These are phyloP conservation scores for Chironomus striatipennis DNA, from an alignment of 1,140 invertebrate species.

Conservation along the genomic window DNA sequence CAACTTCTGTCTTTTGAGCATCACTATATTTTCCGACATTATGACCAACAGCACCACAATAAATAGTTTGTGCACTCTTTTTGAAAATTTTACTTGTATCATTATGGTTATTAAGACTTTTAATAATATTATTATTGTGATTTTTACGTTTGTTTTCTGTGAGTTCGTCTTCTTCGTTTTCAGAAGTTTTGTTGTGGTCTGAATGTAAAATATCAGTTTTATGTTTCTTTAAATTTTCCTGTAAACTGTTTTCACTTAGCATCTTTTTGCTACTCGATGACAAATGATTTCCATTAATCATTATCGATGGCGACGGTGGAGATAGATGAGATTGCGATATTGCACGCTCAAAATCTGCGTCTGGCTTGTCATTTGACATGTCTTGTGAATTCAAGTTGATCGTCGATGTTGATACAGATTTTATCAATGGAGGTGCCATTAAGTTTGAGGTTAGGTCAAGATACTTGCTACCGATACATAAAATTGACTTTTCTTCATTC, in stretches of 20 bases:
- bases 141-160: neutral
- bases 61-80: neutral
- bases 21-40: conserved; percentile 4
- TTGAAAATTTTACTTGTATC: neutral
- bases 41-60: conserved; percentile 19
- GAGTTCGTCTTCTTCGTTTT: neutral
- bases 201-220: neutral
- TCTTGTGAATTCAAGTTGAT: neutral
- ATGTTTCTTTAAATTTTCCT: neutral
- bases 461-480: conserved; percentile 1
- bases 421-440: neutral
- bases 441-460: neutral
- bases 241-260: neutral
- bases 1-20: conserved; percentile 11
- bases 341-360: neutral
- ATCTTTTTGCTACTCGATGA: neutral
- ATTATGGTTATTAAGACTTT: neutral
- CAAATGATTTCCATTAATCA: neutral
- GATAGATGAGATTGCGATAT: conserved; percentile 3
- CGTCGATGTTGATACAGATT: neutral
- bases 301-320: neutral
- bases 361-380: neutral
- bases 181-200: neutral
- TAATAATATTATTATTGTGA: neutral
- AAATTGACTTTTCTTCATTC: conserved; percentile 12